Percentiles rank a stretch among this genome's conserved stretches.
These are phyloP conservation scores for Sinocyclocheilus grahami DNA, from an alignment of 2,113 vertebrate genomes.

Conservation along the genomic window DNA sequence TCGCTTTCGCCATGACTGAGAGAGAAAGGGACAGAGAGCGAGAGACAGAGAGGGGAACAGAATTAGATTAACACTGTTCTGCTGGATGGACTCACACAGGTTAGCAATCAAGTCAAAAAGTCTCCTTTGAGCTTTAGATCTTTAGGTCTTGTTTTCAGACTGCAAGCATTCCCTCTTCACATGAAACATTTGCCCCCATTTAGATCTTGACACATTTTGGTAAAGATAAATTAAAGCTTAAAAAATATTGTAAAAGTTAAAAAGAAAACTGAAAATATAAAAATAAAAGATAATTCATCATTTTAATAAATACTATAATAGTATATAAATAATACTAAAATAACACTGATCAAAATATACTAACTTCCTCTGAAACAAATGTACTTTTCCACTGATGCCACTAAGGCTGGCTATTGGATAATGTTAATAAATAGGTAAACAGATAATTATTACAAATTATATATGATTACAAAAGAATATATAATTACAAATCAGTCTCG, in stretches of 20 bases:
- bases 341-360: background rate
- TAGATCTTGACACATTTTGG: background rate
- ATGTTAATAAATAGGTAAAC: background rate
- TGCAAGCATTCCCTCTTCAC: background rate
- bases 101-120: background rate
- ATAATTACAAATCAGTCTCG: background rate
- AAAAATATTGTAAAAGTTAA: background rate
- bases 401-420: background rate
- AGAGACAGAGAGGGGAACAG: background rate
- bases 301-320: background rate
- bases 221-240: too few species aligned
- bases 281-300: background rate
- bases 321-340: background rate
- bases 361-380: background rate
- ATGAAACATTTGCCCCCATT: background rate
- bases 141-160: background rate
- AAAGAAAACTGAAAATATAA: background rate
- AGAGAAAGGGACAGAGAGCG: constrained; percentile 25
- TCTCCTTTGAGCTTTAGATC: background rate
- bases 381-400: background rate
- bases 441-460: background rate
- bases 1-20: constrained; percentile 93
- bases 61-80: constrained; percentile 1
- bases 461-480: background rate
- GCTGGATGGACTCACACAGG: background rate